Conservation (phyloP, 92 coral and sea anemone species). For the Palythoa caribaeorum region DNA sequence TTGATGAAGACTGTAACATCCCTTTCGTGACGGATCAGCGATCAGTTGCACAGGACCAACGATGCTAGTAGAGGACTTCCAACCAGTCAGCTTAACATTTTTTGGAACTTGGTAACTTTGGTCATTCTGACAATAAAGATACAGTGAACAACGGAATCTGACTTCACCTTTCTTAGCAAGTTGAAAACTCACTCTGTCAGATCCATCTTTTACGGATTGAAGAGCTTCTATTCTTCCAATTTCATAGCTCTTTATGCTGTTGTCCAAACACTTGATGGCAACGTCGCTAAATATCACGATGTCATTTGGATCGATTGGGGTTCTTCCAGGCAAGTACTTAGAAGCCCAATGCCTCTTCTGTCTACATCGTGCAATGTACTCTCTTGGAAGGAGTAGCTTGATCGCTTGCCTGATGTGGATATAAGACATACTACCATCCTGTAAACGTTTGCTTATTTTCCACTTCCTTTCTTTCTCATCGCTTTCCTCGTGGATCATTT, state of each 20-base stretch:
- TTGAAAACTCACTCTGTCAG: slow-evolving; percentile 47
- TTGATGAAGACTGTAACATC: background rate
- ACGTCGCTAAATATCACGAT: slow-evolving; percentile 52
- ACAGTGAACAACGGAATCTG: slow-evolving; percentile 46
- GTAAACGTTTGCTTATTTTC: slow-evolving; percentile 4
- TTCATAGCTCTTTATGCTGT: slow-evolving; percentile 2
- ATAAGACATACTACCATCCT: slow-evolving; percentile 17
- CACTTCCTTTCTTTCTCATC: slow-evolving; percentile 8
- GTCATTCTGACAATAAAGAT: background rate
- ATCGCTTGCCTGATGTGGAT: slow-evolving; percentile 58
- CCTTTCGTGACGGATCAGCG: slow-evolving; percentile 22
- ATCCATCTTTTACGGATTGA: slow-evolving; percentile 49
- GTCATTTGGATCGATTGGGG: slow-evolving; percentile 65
- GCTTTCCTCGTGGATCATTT: too few species aligned
- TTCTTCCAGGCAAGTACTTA: slow-evolving; percentile 65
- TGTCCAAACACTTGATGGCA: slow-evolving; percentile 39
- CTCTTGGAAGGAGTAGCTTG: slow-evolving; percentile 47
- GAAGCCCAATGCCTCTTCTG: slow-evolving; percentile 65
- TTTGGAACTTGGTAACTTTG: slow-evolving; percentile 30
- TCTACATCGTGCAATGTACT: slow-evolving; percentile 59
- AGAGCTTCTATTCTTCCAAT: slow-evolving; percentile 53
- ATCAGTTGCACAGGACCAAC: slow-evolving; percentile 40
- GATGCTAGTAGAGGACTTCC: slow-evolving; percentile 34
- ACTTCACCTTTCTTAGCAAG: background rate
- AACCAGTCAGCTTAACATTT: slow-evolving; percentile 30